Base-by-base conservation (phyloP, 2,113 vertebrate genomes). In the Elaphurus davidianus region DNA sequence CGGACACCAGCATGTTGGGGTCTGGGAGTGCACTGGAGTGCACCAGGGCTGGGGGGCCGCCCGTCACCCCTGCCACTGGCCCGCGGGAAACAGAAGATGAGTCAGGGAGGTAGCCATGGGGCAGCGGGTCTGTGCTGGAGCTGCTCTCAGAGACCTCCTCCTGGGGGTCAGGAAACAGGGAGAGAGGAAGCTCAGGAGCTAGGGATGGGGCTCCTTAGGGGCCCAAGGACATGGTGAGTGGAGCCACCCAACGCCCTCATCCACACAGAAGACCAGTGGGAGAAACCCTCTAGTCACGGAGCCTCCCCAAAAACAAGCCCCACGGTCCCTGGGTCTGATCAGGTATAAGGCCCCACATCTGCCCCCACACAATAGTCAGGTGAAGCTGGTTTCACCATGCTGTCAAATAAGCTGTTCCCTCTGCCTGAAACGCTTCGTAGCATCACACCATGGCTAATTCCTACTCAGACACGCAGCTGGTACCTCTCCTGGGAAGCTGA, bases 91-190 rank as follows among this genome's bases (percentile, higher is more conserved):
- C 97, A 47, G 98, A 98, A 10, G 99, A 99, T 1, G 99, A 99
- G 98, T 99, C 99, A 6, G 99, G 99, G 95, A 99, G 99, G 97
- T 99, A 99, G 96, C 99, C 97, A 33, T 99, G 98, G 57, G 99
- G 99, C 97, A 99, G 87, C 2, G 99, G 99, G 52, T 99, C 99
- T 3, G 99, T 99, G 96, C 99, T 99, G 1, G 99, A 99, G 98
- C 99, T 99, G 96, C 99, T 99, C 98, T 99, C 99, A 0, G 99
- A 99, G 36, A 99, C 99, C 93, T 99, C 99, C 87, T 99, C 99
- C 99, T 99, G 40, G 17, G 1, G 14, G 13, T 43, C 9, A 57
- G 40, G 23, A 47, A 95, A 36, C 43, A 83, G 60, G 45, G 21
- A 47, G 54, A 23, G 12, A 43, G 5, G 16, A 1, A 43, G 59